Evolutionary conservation across 2,888 invertebrate genomes (phyloP), one percentile per base, ranked within the genome.

Genomic region (Gymnosoma rotundatum): DNA sequence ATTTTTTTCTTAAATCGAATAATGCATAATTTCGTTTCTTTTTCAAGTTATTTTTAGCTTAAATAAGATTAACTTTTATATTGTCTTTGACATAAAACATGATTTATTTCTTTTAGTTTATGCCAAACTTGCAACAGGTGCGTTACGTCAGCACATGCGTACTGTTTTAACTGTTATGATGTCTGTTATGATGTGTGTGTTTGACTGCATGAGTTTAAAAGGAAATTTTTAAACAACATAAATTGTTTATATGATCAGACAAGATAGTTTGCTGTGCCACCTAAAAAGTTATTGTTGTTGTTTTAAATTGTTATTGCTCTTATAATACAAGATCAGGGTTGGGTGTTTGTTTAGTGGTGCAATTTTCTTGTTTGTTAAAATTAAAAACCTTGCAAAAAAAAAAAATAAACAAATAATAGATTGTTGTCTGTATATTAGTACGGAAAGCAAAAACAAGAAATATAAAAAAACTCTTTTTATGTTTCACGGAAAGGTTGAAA

Each of bases 301-400:
- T 64, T 48, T 21, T 9, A 21, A 74, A 48, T 21, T 61, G 32
- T 78, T 78, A 36, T 61, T 80, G 73, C 72, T 73, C 67, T 83
- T 61, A 75, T 76, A 79, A 75, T 80, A 78, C 83, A 83, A 83
- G 83, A 83, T 83, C 83, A 83, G 75, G 83, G 83, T 73, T 83
- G 83, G 83, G 67, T 80, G 73, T 76, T 83, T 50, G 50, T 67
- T 73, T 69, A 72, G n/a, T 76, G 75, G 32, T 54, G 48, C 16
- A 74, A 38, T 69, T 64, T 72, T 76, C 32, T 67, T 14, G 9
- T 52, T 52, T 52, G 50, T 9, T 52, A 48, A 18, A 18, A 3
- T 7, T 48, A n/a, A 48, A 14, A 48, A 48, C 7, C 7, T 7
- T 5, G n/a, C 42, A 48, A 14, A 48, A n/a, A 16, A n/a, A 14